Base-by-base conservation (phyloP, 2,888 invertebrate genomes). In the Meliscaeva auricollis region DNA sequence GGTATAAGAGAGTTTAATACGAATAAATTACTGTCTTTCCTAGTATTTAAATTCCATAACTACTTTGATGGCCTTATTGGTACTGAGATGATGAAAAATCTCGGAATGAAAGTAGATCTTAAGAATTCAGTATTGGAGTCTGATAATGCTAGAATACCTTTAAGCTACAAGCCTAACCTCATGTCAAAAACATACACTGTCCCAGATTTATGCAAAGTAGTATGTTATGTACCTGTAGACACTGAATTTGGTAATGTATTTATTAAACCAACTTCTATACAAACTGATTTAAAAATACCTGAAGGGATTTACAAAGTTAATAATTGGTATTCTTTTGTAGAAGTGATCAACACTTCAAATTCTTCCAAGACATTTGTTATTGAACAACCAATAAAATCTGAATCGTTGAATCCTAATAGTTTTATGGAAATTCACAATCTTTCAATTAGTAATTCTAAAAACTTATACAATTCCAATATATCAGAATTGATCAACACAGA, bases 41-140 rank as follows among this genome's bases (percentile, higher is more conserved):
- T 79, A 60, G 6, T 82, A 13, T 87, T 87, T 11, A 78, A 75
- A 35, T 88, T 87, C 22, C 87, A 88, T 32, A 74, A 76, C 20
- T 87, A 84, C 38, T 87, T 87, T 46, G 87, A 88, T 69, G n/a
- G n/a, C n/a, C n/a, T n/a, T 44, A 54, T 88, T 20, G 87, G 87
- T 20, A 44, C 87, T 11, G 87, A 87, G 8, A 68, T 48, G 11
- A 74, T 87, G 66, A 87, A 87, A 56, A 11, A 68, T 17, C 56
- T 88, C 22, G 32, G 44, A 17, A 64, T 78, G 13, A 76, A 75
- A 69, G 38, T 88, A 41, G 82, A 87, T 56, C 41, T 87, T 30
- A 62, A 30, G n/a, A 78, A 81, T 46, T 75, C 60, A 20, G 20
- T 69, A 5, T 48, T 87, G 26, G 52, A 69, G 50, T 78, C 62